These are phyloP conservation scores for Atethmia centrago DNA, from an alignment of 2,888 invertebrate species.

Conservation along the genomic window DNA sequence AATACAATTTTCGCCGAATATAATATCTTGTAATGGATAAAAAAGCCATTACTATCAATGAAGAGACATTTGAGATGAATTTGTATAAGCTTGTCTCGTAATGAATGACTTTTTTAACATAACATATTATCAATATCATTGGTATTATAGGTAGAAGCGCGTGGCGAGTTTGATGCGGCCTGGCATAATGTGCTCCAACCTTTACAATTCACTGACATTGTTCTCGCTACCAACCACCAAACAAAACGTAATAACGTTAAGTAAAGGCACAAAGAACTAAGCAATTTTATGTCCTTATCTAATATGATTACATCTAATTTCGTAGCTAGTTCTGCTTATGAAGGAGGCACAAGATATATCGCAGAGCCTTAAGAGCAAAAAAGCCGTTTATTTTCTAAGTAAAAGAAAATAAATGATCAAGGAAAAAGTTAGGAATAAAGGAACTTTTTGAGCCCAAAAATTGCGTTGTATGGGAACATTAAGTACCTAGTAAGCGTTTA, in stretches of 20 bases:
- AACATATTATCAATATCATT: no score
- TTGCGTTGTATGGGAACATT: conserved; percentile 34
- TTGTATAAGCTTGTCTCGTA: conserved; percentile 1
- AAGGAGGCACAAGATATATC: conserved; percentile 49
- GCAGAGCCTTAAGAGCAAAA: conserved; percentile 36
- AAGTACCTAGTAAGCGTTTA: conserved; percentile 24
- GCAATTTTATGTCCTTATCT: conserved; percentile 39
- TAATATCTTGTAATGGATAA: conserved; percentile 41
- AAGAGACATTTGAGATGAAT: conserved; percentile 18
- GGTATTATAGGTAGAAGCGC: background rate
- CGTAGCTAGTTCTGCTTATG: conserved; percentile 37
- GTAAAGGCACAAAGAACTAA: conserved; percentile 14
- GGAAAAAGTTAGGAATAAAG: conserved; percentile 46
- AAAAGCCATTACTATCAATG: conserved; percentile 23
- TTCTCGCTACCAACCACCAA: background rate
- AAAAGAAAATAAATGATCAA: conserved; percentile 51
- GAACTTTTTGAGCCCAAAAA: conserved; percentile 35
- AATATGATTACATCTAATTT: conserved; percentile 52
- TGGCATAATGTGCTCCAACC: background rate
- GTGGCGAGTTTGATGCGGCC: background rate
- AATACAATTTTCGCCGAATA: conserved; percentile 25
- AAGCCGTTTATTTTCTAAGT: conserved; percentile 37
- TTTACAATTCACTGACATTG: conserved; percentile 5
- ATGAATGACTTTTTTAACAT: background rate
- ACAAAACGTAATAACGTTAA: conserved; percentile 23